Evolutionary conservation across 2,888 invertebrate genomes (phyloP).

Genomic region (Pristionchus entomophagus): DNA sequence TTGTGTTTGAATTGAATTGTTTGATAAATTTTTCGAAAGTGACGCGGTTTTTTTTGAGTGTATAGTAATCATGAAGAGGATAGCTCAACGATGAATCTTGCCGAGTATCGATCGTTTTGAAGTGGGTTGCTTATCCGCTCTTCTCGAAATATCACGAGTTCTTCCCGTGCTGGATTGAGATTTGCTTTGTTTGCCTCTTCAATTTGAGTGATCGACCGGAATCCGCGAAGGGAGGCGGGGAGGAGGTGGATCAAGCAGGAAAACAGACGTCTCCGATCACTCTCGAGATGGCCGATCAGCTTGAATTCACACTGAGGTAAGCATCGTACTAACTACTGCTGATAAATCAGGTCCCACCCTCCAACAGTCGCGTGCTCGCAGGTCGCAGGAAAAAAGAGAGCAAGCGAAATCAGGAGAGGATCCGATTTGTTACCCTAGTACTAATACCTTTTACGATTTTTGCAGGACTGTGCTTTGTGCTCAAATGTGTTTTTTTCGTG

Average conservation of each 20-base stretch:
- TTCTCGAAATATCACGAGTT: slow-evolving; percentile 4
- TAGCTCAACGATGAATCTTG: no score
- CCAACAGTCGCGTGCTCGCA: no score
- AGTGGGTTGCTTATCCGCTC: no score
- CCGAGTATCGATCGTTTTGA: not conserved
- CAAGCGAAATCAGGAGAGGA: no score
- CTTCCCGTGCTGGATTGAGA: not conserved
- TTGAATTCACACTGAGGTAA: not conserved
- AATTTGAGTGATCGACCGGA: slow-evolving; percentile 28
- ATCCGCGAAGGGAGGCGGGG: not conserved
- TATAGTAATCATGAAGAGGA: not conserved
- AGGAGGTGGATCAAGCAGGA: slow-evolving; percentile 17
- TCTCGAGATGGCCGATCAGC: not conserved
- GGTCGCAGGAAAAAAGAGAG: no score
- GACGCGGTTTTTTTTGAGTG: not conserved
- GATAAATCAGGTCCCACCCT: no score
- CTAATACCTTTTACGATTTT: no score
- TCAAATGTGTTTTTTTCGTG: no score
- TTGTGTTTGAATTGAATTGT: slow-evolving; percentile 6
- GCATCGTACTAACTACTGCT: no score
- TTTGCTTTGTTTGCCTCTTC: slow-evolving; percentile 36
- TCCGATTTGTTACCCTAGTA: no score
- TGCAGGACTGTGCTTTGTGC: no score
- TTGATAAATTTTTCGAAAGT: not conserved
- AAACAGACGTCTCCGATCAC: not conserved